phyloP scores from a whole-genome alignment of 53 echinoderm and acorn worm genomes.

The Paelopatides confundens region DNA sequence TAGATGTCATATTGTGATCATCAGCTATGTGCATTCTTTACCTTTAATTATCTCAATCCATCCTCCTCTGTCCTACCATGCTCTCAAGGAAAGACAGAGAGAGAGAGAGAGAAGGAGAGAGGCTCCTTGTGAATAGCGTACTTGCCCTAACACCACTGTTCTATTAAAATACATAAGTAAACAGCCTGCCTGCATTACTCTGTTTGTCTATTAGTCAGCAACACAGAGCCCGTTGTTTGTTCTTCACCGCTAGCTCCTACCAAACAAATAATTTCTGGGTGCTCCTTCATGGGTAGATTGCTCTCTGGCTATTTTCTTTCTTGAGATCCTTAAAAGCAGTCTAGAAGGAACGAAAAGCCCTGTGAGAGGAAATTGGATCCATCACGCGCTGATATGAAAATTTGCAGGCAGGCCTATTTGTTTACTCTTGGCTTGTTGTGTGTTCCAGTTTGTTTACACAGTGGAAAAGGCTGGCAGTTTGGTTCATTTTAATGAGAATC shows the following conservation, averaged over 20 bases:
- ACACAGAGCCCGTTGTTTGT: constrained; percentile 46
- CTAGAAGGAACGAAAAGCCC: constrained; percentile 28
- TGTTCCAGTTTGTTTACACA: constrained; percentile 97
- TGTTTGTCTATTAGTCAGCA: constrained; percentile 54
- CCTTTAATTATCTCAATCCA: too few species aligned
- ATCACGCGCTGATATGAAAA: constrained; percentile 70
- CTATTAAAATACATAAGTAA: constrained; percentile 52
- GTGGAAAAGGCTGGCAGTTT: constrained; percentile 88
- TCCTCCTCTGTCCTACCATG: too few species aligned
- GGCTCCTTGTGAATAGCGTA: background rate
- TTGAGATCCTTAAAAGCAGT: constrained; percentile 11
- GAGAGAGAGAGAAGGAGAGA: too few species aligned
- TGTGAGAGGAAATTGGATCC: constrained; percentile 79
- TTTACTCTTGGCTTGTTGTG: constrained; percentile 94
- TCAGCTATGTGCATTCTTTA: too few species aligned
- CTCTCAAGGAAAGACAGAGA: too few species aligned
- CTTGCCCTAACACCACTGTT: background rate
- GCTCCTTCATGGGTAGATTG: constrained; percentile 41
- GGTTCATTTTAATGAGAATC: constrained; percentile 59
- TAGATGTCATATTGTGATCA: too few species aligned
- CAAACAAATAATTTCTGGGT: constrained; percentile 48
- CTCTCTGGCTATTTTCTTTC: constrained; percentile 47
- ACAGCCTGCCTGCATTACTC: constrained; percentile 27
- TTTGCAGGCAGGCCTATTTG: constrained; percentile 90
- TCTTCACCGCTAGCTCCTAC: constrained; percentile 43